Evolutionary conservation across 2,888 invertebrate species (phyloP), one percentile per base, ranked within the genome.

Genomic region (Steinernema scapterisci): DNA sequence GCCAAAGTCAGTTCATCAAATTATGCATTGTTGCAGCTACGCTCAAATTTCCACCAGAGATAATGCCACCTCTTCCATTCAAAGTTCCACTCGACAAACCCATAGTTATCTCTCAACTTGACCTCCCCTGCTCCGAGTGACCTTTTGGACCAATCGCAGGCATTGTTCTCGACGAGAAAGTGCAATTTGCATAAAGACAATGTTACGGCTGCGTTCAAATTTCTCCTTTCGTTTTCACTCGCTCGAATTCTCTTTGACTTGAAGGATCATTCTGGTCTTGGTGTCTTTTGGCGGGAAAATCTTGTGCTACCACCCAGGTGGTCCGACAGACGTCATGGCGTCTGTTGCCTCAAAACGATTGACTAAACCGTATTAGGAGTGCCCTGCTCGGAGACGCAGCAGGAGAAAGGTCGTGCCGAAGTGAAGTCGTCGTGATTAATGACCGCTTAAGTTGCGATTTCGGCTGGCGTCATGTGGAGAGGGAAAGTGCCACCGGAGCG

Each of bases 381-480:
- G 63, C 16, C 9, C 25, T 27, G 6, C 5, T 1, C 1, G 31
- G 16, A 31, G 31, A 27, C 3, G 63, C 38, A 27, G 31, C 23
- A 27, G 19, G 63, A 3, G 38, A 63, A 63, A 63, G 19, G 63
- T 31, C 63, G 63, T 27, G 63, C 63, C 63, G 27, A 63, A 63
- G 63, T 31, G 27, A 27, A 27, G 31, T 63, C 63, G 63, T 16
- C 63, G 63, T 63, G 63, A 63, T 63, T 63, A 63, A 63, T 63
- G 63, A 31, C 27, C 63, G 63, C 63, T 63, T 63, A 63, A 63
- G 63, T 63, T 63, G 63, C 63, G 63, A 63, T 63, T 63, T 63
- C 63, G 63, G 63, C 63, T 63, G 63, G 63, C 63, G 63, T 63
- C 63, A 63, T 63, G 63, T 63, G 63, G 63, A 63, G 63, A 63